A percentile compares a stretch with the other conserved stretches of the same genome.
phyloP scores from a whole-genome alignment of 2,113 vertebrate species.

The Petaurus breviceps region DNA sequence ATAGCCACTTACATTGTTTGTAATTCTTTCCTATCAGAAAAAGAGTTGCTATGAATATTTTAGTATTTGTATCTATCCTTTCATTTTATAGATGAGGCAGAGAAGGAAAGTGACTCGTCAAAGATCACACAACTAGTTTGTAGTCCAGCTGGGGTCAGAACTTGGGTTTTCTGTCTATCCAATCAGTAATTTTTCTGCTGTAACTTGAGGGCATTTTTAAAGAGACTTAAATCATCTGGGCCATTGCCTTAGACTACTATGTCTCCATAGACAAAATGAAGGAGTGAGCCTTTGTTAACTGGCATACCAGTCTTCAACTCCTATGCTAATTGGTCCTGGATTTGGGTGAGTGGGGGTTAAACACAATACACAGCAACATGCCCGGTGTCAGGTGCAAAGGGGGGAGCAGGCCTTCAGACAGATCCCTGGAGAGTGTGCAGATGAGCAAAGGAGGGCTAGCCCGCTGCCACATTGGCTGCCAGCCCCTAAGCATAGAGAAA shows the following conservation, averaged over 20 bases:
- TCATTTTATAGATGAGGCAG: not conserved
- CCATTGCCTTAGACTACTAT: accelerated
- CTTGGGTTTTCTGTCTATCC: not conserved
- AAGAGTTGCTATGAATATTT: not conserved
- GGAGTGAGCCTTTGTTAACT: not conserved
- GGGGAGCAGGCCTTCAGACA: conserved; percentile 53
- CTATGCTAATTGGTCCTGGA: not conserved
- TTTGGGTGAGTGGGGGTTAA: conserved; percentile 50
- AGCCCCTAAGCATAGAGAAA: conserved; percentile 80
- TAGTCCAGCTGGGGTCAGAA: not conserved
- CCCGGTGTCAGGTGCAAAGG: conserved; percentile 61
- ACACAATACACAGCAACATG: not conserved
- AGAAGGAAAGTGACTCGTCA: not conserved
- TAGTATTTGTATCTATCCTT: not conserved
- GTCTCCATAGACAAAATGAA: accelerated
- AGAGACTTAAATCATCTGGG: not conserved
- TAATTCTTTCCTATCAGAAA: not conserved
- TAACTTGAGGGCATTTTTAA: not conserved
- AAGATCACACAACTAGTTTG: not conserved
- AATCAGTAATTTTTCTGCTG: not conserved
- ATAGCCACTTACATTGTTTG: not conserved
- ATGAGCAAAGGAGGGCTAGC: conserved; percentile 73
- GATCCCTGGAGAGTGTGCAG: conserved; percentile 46
- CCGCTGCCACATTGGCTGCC: conserved; percentile 74
- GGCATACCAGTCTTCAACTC: not conserved